A percentile compares a stretch with the other conserved stretches of the same genome.
Evolutionary conservation across 2,888 invertebrate genomes (phyloP).

Genomic region (Allolobophora icterica): DNA sequence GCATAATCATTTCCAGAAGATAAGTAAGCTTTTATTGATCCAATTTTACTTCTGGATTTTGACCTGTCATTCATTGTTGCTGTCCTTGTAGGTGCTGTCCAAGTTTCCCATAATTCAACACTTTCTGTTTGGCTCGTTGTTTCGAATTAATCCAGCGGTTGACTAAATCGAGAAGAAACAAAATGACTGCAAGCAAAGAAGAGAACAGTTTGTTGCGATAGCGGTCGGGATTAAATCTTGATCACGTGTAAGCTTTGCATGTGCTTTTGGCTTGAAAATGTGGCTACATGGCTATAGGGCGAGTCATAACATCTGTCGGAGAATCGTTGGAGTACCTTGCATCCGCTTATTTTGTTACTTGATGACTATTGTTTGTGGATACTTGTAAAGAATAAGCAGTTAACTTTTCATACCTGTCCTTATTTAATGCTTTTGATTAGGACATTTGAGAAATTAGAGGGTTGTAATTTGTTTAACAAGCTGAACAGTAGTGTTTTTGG

Average conservation of each 20-base stretch:
- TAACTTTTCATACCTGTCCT: neutral
- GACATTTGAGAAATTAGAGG: neutral
- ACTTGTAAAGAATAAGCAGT: neutral
- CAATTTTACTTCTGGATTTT: too few relatives aligned
- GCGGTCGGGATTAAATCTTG: neutral
- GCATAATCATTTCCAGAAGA: too few relatives aligned
- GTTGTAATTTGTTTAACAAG: neutral
- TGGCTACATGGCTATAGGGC: neutral
- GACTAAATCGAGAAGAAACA: neutral
- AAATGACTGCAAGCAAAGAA: neutral
- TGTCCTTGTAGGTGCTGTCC: conserved; percentile 74
- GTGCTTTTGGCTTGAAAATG: neutral
- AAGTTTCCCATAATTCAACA: conserved; percentile 96
- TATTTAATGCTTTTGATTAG: neutral
- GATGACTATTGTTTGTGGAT: neutral
- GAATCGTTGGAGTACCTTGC: neutral
- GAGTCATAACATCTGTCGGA: neutral
- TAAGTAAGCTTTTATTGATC: too few relatives aligned
- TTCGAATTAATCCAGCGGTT: conserved; percentile 73
- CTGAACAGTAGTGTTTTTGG: neutral
- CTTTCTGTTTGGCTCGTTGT: conserved; percentile 86
- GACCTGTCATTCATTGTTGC: neutral
- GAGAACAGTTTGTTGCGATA: neutral
- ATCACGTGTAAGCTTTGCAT: neutral
- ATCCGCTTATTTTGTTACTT: neutral